Evolutionary conservation across 92 coral and sea anemone species (phyloP).

Genomic region (Phymanthus crucifer): DNA sequence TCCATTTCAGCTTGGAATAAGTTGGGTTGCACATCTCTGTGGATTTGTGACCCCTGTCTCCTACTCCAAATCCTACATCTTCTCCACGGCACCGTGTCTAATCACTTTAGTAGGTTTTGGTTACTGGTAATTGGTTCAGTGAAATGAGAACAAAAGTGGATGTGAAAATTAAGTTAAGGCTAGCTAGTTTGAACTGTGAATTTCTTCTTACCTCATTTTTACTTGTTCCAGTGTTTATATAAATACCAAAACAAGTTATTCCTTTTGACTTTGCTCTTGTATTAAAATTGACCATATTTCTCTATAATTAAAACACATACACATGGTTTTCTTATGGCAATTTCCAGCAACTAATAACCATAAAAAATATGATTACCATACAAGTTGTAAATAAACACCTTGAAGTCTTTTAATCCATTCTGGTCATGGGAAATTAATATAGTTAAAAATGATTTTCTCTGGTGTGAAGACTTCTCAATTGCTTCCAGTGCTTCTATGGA

Average conservation of each 20-base stretch:
- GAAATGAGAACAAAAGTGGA: no score
- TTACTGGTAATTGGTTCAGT: no score
- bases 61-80: no score
- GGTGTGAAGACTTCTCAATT: neutral
- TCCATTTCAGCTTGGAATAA: no score
- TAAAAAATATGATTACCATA: neutral
- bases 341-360: no score
- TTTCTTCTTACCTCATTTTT: slow-evolving; percentile 1
- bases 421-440: neutral
- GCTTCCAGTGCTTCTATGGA: neutral
- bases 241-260: slow-evolving; percentile 27
- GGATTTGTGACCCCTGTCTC: no score
- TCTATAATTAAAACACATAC: neutral
- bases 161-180: no score
- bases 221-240: slow-evolving; percentile 3
- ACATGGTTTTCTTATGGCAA: no score
- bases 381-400: neutral
- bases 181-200: neutral
- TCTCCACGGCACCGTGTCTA: no score
- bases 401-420: neutral
- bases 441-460: slow-evolving; percentile 3
- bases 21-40: no score
- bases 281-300: slow-evolving; percentile 2
- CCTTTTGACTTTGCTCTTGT: neutral
- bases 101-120: no score